Percentiles rank a stretch among this genome's conserved stretches.
Evolutionary conservation across 1,140 invertebrate genomes (phyloP).

Genomic region (Drosophila subobscura): DNA sequence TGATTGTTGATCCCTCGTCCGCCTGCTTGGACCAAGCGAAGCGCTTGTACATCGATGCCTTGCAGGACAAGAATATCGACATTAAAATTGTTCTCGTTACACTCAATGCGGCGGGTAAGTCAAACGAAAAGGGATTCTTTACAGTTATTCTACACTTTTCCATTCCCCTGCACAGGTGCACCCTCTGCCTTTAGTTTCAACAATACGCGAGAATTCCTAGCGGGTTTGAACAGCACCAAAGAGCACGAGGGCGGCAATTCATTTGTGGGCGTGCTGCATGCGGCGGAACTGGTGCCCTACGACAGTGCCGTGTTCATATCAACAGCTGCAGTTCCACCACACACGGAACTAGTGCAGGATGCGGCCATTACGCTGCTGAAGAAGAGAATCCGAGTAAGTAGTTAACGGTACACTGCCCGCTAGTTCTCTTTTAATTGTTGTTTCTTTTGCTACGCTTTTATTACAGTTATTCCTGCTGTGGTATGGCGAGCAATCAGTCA

Average conservation of each 20-base stretch:
- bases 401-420: background rate
- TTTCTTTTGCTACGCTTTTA: background rate
- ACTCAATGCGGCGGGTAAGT: slow-evolving; percentile 76
- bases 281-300: slow-evolving; percentile 85
- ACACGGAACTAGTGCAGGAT: slow-evolving; percentile 84
- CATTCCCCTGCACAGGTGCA: slow-evolving; percentile 43
- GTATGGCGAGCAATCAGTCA: slow-evolving; percentile 66
- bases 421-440: too few relatives aligned
- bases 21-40: slow-evolving; percentile 84
- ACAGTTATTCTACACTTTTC: background rate
- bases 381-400: slow-evolving; percentile 85
- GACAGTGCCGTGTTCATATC: slow-evolving; percentile 86
- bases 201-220: slow-evolving; percentile 80
- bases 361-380: slow-evolving; percentile 85
- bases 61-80: slow-evolving; percentile 77
- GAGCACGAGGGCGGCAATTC: slow-evolving; percentile 72
- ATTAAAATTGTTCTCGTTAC: slow-evolving; percentile 82
- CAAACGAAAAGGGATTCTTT: background rate
- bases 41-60: slow-evolving; percentile 84
- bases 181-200: slow-evolving; percentile 80
- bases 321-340: slow-evolving; percentile 84
- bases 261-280: slow-evolving; percentile 80
- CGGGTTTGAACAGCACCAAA: slow-evolving; percentile 81
- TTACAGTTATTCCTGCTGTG: slow-evolving; percentile 54
- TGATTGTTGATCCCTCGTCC: slow-evolving; percentile 84